Percentiles rank a stretch among this genome's conserved stretches.
Conservation (phyloP, 2,888 invertebrate species). For the Calliphora vomitoria region DNA sequence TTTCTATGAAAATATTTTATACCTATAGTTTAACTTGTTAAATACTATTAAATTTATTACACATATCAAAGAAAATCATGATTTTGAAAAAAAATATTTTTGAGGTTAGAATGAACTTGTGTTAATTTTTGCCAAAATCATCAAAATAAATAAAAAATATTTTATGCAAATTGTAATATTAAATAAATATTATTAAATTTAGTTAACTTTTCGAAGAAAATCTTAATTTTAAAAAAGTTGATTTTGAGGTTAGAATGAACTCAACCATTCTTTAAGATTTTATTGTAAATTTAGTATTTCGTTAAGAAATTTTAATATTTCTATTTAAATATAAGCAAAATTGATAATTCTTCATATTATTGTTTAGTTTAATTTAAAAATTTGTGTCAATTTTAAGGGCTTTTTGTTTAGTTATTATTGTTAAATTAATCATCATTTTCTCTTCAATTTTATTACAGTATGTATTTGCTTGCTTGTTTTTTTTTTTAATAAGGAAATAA, state of each 20-base stretch:
- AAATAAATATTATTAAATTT: background rate
- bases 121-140: background rate
- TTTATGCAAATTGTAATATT: background rate
- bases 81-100: background rate
- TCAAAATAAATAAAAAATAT: background rate
- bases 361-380: no score
- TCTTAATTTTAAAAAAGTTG: background rate
- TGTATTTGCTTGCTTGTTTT: constrained; percentile 1
- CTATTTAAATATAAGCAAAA: no score
- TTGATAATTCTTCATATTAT: no score
- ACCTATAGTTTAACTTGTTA: background rate
- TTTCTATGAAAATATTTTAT: background rate
- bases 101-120: background rate
- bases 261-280: background rate
- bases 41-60: background rate
- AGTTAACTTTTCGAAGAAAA: background rate
- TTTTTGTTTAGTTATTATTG: background rate
- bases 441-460: constrained; percentile 37
- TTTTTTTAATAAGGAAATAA: constrained; percentile 83
- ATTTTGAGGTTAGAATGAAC: background rate
- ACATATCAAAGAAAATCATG: background rate
- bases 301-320: no score
- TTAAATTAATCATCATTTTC: constrained; percentile 41
- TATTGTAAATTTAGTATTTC: no score
- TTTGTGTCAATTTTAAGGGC: background rate